Evolutionary conservation across 2,797 vertebrate genomes (phyloP).

Genomic region (Xerus rutilus): DNA sequence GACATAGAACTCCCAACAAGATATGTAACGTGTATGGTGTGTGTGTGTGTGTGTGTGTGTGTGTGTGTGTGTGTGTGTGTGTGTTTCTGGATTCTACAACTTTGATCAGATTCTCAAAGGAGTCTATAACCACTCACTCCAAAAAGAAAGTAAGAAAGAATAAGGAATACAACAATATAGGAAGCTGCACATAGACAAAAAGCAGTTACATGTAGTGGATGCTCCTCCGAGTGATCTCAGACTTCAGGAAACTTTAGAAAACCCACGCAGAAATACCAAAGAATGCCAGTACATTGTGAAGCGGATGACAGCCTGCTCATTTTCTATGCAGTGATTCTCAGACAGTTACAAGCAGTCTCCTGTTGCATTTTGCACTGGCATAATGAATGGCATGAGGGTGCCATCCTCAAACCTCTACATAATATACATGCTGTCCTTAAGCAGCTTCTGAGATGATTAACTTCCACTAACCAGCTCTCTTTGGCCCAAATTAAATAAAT

Average conservation of each 20-base stretch:
- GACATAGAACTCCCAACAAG: background rate
- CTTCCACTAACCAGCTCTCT: background rate
- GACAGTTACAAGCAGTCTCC: background rate
- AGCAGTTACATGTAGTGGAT: background rate
- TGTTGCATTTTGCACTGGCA: background rate
- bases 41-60: background rate
- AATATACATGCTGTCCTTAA: background rate
- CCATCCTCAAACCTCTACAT: background rate
- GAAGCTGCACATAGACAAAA: conserved; percentile 21
- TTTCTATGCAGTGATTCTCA: background rate
- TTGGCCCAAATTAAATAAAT: background rate
- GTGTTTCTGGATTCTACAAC: background rate
- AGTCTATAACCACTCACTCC: background rate
- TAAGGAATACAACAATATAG: background rate
- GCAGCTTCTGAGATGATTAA: background rate
- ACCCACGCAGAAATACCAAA: background rate
- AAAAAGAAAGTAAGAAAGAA: background rate
- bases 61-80: background rate
- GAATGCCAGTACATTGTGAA: background rate
- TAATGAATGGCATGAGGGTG: background rate
- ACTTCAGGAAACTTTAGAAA: conserved; percentile 27
- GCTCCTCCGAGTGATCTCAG: background rate
- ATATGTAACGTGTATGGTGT: background rate
- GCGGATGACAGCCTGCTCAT: background rate
- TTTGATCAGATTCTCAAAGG: conserved; percentile 60